These are phyloP conservation scores for Drosophila kikkawai DNA, from an alignment of 1,140 invertebrate species.

Conservation along the genomic window DNA sequence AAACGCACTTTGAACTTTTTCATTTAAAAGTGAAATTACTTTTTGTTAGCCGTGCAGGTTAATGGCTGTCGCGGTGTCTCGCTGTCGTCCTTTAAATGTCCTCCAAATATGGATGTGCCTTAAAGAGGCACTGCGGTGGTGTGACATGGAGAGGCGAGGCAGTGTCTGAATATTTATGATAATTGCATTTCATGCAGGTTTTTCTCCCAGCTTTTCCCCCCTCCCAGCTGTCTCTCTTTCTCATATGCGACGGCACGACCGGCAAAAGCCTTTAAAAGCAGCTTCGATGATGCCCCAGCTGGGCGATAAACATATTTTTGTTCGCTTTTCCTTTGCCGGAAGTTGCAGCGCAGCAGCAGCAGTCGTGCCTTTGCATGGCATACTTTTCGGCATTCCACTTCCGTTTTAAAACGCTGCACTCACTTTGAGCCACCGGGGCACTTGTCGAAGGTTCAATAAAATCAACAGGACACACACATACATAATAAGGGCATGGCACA, in stretches of 20 bases:
- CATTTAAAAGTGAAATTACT: constrained; percentile 82
- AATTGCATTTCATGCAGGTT: constrained; percentile 79
- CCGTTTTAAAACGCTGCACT: constrained; percentile 42
- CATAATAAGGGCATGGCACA: constrained; percentile 49
- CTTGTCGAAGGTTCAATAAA: constrained; percentile 74
- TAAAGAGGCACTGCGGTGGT: constrained; percentile 14
- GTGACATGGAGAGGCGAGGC: constrained; percentile 5
- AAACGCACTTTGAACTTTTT: constrained; percentile 82
- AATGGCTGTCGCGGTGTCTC: constrained; percentile 58
- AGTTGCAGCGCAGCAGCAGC: constrained; percentile 33
- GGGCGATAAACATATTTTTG: constrained; percentile 56
- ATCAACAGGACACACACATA: constrained; percentile 56
- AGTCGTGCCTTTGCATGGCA: constrained; percentile 68
- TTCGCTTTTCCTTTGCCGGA: constrained; percentile 30
- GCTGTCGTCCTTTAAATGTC: constrained; percentile 75
- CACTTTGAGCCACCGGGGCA: constrained; percentile 62
- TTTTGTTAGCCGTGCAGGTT: constrained; percentile 61
- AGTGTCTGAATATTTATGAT: constrained; percentile 78
- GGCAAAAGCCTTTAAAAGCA: constrained; percentile 75
- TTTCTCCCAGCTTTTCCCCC: constrained; percentile 33
- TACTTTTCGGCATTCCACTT: constrained; percentile 72
- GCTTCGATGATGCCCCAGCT: constrained; percentile 39
- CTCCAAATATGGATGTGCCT: constrained; percentile 61
- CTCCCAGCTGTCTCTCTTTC: constrained; percentile 17
- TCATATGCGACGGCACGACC: constrained; percentile 59